Percentiles rank a stretch among this genome's conserved stretches.
Evolutionary conservation across 2,888 invertebrate genomes (phyloP).

Genomic region (Euplexia lucipara): DNA sequence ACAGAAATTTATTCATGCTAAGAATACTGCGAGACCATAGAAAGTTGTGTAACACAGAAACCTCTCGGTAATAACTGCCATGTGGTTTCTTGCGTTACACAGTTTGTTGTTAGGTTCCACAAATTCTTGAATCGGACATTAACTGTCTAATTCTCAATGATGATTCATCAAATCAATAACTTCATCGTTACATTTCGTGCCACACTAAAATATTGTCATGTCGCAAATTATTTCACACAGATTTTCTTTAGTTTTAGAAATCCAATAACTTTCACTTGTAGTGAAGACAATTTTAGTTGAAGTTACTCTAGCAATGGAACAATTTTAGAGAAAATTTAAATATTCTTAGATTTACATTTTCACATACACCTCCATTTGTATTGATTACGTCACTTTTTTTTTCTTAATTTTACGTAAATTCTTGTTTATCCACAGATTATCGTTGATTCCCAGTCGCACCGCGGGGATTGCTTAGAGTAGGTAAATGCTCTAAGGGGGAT

Average conservation of each 20-base stretch:
- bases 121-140: constrained; percentile 23
- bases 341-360: constrained; percentile 50
- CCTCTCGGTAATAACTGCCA: constrained; percentile 28
- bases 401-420: neutral
- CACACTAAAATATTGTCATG: constrained; percentile 38
- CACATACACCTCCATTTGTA: constrained; percentile 64
- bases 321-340: constrained; percentile 16
- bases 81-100: constrained; percentile 64
- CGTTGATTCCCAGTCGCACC: no score
- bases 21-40: constrained; percentile 66
- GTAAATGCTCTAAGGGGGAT: no score
- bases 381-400: constrained; percentile 45
- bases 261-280: constrained; percentile 47
- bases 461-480: no score
- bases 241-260: constrained; percentile 28
- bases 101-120: constrained; percentile 38
- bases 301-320: constrained; percentile 23
- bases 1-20: constrained; percentile 74
- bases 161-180: constrained; percentile 54
- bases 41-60: constrained; percentile 65
- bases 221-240: constrained; percentile 41
- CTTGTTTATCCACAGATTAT: no score
- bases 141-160: constrained; percentile 26
- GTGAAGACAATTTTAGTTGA: constrained; percentile 30
- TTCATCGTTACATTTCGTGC: constrained; percentile 49